Conservation (phyloP, 2,797 vertebrate genomes). For the Toxotes lorentzi region DNA sequence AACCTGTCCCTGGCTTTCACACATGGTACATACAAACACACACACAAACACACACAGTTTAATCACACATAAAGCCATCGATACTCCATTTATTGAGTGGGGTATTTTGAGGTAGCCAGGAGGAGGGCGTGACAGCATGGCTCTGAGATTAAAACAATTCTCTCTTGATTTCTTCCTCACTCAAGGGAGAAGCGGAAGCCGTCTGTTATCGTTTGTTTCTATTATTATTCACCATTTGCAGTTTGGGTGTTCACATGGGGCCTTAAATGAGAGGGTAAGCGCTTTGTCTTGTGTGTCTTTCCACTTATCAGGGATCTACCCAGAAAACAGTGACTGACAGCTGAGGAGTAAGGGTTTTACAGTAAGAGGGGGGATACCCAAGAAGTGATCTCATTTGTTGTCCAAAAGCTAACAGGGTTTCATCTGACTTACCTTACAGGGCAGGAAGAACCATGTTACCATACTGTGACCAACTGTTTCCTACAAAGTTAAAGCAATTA, state of each 20-base stretch:
- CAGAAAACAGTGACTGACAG: conserved; percentile 15
- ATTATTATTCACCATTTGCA: conserved; percentile 74
- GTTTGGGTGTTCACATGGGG: conserved; percentile 63
- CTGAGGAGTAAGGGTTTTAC: conserved; percentile 33
- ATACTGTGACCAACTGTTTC: background rate
- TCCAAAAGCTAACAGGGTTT: background rate
- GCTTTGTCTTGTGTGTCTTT: conserved; percentile 32
- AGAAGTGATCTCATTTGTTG: conserved; percentile 8
- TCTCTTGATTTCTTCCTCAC: conserved; percentile 80
- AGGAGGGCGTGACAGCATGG: conserved; percentile 49
- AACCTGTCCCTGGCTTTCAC: background rate
- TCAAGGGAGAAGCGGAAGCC: conserved; percentile 71
- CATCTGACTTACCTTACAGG: background rate
- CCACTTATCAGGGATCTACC: conserved; percentile 21
- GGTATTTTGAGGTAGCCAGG: conserved; percentile 60
- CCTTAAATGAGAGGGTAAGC: conserved; percentile 48
- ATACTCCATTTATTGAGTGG: conserved; percentile 36
- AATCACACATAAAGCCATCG: conserved; percentile 11
- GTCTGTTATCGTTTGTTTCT: conserved; percentile 75
- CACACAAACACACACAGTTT: background rate
- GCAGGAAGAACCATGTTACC: background rate
- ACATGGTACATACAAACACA: background rate
- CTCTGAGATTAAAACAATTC: conserved; percentile 78
- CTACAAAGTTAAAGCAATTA: background rate
- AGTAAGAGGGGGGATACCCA: conserved; percentile 28